phyloP scores from a whole-genome alignment of 2,888 invertebrate genomes.

The Pyralis farinalis region DNA sequence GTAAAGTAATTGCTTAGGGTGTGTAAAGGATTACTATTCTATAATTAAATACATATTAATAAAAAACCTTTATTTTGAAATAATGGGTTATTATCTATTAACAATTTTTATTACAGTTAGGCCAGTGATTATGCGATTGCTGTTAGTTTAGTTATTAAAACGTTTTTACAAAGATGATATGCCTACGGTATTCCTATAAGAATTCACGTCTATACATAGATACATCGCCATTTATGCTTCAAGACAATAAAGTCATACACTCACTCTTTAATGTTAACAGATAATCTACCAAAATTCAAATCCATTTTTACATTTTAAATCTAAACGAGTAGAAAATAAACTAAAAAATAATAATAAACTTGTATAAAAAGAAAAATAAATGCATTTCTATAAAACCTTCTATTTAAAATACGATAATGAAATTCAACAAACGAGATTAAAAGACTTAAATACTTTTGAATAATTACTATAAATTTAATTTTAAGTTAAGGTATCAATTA shows the following conservation, averaged over 20 bases:
- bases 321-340: constrained; percentile 72
- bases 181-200: constrained; percentile 57
- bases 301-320: constrained; percentile 44
- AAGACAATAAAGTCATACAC: constrained; percentile 21
- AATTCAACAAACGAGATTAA: constrained; percentile 72
- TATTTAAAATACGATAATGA: constrained; percentile 66
- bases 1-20: no score
- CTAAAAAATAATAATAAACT: constrained; percentile 58
- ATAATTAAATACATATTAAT: constrained; percentile 29
- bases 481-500: constrained; percentile 62
- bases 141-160: constrained; percentile 65
- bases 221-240: constrained; percentile 20
- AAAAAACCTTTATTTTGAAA: constrained; percentile 77
- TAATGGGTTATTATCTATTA: constrained; percentile 80
- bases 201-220: constrained; percentile 22
- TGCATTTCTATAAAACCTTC: constrained; percentile 74
- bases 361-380: constrained; percentile 77
- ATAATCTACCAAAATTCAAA: constrained; percentile 77
- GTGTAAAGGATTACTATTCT: no score
- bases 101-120: constrained; percentile 73
- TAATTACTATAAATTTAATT: constrained; percentile 42
- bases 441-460: constrained; percentile 53
- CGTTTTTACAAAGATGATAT: constrained; percentile 72
- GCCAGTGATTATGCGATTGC: constrained; percentile 64
- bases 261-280: constrained; percentile 63